These are phyloP conservation scores for Idris sp. DNA, from an alignment of 1,140 invertebrate genomes.

Conservation along the genomic window DNA sequence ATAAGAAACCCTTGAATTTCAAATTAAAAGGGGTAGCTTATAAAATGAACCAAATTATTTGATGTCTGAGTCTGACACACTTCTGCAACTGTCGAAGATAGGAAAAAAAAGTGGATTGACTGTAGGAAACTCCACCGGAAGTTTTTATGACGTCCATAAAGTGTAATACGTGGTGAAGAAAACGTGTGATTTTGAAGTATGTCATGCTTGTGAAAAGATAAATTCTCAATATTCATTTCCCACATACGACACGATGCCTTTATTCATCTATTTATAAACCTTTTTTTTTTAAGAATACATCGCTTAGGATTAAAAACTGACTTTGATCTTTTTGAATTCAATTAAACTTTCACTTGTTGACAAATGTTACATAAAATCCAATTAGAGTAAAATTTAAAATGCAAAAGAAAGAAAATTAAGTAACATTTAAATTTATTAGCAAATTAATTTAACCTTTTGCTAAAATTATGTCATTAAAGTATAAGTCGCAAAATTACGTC, in stretches of 20 bases:
- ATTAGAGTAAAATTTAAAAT: too few relatives aligned
- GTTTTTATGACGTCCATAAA: constrained; percentile 54
- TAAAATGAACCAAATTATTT: constrained; percentile 11
- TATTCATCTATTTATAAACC: constrained; percentile 6
- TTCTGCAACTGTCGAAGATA: constrained; percentile 8
- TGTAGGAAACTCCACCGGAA: constrained; percentile 19
- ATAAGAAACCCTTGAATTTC: too few relatives aligned
- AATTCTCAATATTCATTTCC: constrained; percentile 30
- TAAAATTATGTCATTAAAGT: too few relatives aligned
- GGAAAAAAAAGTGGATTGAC: constrained; percentile 31
- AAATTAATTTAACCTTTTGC: too few relatives aligned
- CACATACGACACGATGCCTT: constrained; percentile 1
- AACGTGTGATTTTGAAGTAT: constrained; percentile 27
- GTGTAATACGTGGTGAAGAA: constrained; percentile 22
- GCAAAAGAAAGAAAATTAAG: too few relatives aligned
- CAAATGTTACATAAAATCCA: too few relatives aligned
- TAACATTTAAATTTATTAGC: too few relatives aligned
- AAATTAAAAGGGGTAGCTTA: too few relatives aligned
- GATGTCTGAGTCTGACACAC: constrained; percentile 20
- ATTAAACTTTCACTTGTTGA: too few relatives aligned
- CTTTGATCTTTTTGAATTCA: too few relatives aligned
- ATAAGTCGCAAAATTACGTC: constrained; percentile 18
- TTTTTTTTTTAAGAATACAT: neutral
- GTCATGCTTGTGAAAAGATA: neutral
- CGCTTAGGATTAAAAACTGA: neutral